Percentiles rank a stretch among this genome's conserved stretches.
Conservation (phyloP, 2,888 invertebrate species). For the Leucophora obtusa region DNA sequence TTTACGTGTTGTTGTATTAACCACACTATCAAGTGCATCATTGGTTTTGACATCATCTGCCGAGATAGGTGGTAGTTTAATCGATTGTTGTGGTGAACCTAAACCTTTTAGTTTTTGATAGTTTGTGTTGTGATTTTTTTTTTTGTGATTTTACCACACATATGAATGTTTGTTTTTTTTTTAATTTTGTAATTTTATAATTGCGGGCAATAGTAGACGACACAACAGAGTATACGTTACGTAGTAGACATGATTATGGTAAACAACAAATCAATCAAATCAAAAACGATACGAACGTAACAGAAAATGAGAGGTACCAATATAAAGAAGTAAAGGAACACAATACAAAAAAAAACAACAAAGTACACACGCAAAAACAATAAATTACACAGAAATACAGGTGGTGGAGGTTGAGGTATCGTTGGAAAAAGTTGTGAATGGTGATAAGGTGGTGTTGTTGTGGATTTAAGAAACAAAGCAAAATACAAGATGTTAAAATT, state of each 20-base stretch:
- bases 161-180: slow-evolving; percentile 50
- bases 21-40: slow-evolving; percentile 69
- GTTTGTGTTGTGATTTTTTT: slow-evolving; percentile 58
- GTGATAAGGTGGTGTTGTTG: neutral
- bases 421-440: slow-evolving; percentile 36
- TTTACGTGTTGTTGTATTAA: slow-evolving; percentile 77
- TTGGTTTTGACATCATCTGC: slow-evolving; percentile 74
- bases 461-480: slow-evolving; percentile 8
- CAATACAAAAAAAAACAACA: slow-evolving; percentile 27
- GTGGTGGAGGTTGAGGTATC: slow-evolving; percentile 52
- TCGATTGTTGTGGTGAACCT: slow-evolving; percentile 77
- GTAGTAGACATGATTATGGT: slow-evolving; percentile 49
- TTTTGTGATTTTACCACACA: slow-evolving; percentile 59
- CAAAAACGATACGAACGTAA: slow-evolving; percentile 32
- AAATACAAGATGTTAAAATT: neutral
- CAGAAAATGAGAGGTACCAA: slow-evolving; percentile 49
- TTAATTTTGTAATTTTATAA: slow-evolving; percentile 40
- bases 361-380: slow-evolving; percentile 10
- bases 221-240: slow-evolving; percentile 34
- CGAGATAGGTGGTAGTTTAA: slow-evolving; percentile 79
- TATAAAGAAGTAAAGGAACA: slow-evolving; percentile 30
- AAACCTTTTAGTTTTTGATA: slow-evolving; percentile 69
- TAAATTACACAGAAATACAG: slow-evolving; percentile 38
- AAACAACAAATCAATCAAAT: slow-evolving; percentile 44
- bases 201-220: slow-evolving; percentile 39